Base-by-base conservation (phyloP, 1,140 invertebrate genomes). In the Brachionus manjavacas region DNA sequence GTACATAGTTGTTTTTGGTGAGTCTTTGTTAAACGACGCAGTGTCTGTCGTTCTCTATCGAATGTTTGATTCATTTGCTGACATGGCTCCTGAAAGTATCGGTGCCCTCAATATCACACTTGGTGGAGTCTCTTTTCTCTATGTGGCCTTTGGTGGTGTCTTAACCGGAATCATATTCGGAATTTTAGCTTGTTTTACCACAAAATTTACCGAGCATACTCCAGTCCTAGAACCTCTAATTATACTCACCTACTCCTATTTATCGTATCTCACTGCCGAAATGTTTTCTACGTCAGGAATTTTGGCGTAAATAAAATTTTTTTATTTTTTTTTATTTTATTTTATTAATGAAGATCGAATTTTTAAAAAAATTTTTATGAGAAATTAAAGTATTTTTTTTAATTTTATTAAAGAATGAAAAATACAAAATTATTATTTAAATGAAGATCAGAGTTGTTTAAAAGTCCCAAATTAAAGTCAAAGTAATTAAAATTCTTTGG, bases 281-380 rank as follows among this genome's bases (percentile, higher is more conserved):
- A 95, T 98, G 90, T 97, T 99, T 90, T 96, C 98, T 87, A 94
- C 98, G 92, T 98, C 96, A 85, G 96, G 97, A 35, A 99, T 99
- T 85, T 85, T 90, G 41, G 88, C 90, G 88, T 76, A 76, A 72
- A 39, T 72, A 72, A 68, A 12, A 14, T 35, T 68, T 28, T 35
- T 11, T 55, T 55, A n/a, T 23, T 55, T 55, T n/a, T 55, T 8
- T 68, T 16, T 60, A 25, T 64, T 64, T 64, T 23, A 25, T 23
- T 20, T 23, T n/a, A n/a, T n/a, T n/a, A n/a, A n/a, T n/a, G n/a
- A n/a, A n/a, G n/a, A n/a, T n/a, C n/a, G n/a, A n/a, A n/a, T n/a
- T n/a, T n/a, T n/a, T n/a, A n/a, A n/a, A n/a, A n/a, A n/a, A n/a
- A n/a, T n/a, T n/a, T n/a, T n/a, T n/a, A n/a, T n/a, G n/a, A n/a